Evolutionary conservation across 2,888 invertebrate species (phyloP), one percentile per base, ranked within the genome.

Genomic region (Drosophila diplacantha): DNA sequence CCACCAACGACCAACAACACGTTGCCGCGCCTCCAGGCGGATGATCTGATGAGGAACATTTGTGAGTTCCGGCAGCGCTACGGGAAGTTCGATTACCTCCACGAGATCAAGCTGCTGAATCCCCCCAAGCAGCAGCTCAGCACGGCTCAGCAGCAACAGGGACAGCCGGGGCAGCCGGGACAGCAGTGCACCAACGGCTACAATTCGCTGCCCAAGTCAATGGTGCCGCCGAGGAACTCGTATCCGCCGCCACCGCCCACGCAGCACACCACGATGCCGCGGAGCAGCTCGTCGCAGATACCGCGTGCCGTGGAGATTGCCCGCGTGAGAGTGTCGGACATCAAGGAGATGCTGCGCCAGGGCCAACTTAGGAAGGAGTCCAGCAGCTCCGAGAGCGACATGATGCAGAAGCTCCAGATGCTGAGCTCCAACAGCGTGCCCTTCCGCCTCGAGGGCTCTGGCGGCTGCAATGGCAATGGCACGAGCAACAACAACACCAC

Each of bases 11-110:
- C 75, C n/a, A 77, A 65, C 61, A 72, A 83, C 63, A 81, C 80
- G 3, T 51, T 83, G 46, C 79, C 84, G 0, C 66, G 84, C 0
- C 82, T 83, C 3, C 91, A 89, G 87, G 91, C 81, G 76, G 91
- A 83, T 88, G 89, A 92, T 78, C 89, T 91, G 67, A 90, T 91
- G 85, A 89, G 90, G 72, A 92, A 92, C 76, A 91, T 92, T 50
- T 91, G 88, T 70, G 92, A 92, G 81, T 91, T 92, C 80, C 90
- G 91, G 71, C 91, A 91, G 85, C 91, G 92, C 85, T 92, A 91
- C 75, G 91, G 91, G 84, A 90, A 92, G 60, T 84, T 86, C 44
- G 88, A 88, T 53, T 88, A 88, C 53, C 74, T 88, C 11, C 84
- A 88, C 68, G 88, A 88, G 74, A 86, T 88, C 37, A 88, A 88